Evolutionary conservation across 1,140 invertebrate species (phyloP).

Genomic region (Amyelois transitella): DNA sequence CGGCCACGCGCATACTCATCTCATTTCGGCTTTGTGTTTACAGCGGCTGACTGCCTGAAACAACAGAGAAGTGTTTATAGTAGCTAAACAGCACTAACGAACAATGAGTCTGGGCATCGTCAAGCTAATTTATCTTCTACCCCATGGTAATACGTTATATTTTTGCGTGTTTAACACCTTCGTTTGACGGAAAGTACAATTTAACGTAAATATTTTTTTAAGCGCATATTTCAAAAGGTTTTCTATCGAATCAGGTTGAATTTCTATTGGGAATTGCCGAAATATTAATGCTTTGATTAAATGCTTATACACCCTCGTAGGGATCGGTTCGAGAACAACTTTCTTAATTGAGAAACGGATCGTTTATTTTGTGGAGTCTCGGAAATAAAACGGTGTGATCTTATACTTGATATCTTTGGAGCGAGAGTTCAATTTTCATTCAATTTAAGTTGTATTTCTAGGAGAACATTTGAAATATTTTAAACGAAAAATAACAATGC

Average conservation of each 20-base stretch:
- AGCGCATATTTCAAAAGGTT: background rate
- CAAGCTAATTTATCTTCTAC: background rate
- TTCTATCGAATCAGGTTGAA: background rate
- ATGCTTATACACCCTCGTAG: background rate
- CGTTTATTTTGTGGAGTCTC: background rate
- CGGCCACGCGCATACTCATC: conserved; percentile 71
- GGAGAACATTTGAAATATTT: no score
- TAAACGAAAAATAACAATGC: no score
- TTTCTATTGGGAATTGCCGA: background rate
- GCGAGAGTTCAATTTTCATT: background rate
- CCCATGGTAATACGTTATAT: background rate
- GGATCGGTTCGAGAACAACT: background rate
- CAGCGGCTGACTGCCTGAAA: conserved; percentile 65
- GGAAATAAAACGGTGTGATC: background rate
- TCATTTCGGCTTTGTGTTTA: conserved; percentile 68
- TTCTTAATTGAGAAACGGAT: background rate
- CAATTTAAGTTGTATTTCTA: background rate
- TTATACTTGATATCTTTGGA: background rate
- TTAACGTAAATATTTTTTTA: background rate
- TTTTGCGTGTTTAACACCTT: background rate
- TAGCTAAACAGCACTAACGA: conserved; percentile 24
- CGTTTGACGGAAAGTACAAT: background rate
- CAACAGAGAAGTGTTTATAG: conserved; percentile 39
- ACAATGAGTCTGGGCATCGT: conserved; percentile 23
- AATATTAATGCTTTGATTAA: background rate